Conservation (phyloP, 2,888 invertebrate species). For the Drosophila imparisetae region DNA sequence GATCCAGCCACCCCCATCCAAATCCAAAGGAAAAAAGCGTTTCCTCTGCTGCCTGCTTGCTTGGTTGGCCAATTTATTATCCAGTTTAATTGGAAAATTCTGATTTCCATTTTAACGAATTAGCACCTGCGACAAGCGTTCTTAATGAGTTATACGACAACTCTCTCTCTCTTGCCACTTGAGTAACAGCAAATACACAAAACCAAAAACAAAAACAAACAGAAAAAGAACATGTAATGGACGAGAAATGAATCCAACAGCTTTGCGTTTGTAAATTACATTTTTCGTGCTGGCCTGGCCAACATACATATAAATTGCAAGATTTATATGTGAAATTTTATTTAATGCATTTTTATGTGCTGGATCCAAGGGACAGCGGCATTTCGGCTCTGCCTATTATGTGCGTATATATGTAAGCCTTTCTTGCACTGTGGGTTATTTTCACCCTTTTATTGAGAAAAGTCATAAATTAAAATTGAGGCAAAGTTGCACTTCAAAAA, state of each 20-base stretch:
- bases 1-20: slow-evolving; percentile 29
- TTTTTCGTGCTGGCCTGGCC: slow-evolving; percentile 62
- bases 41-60: slow-evolving; percentile 26
- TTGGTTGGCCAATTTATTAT: slow-evolving; percentile 76
- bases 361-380: slow-evolving; percentile 45
- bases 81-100: slow-evolving; percentile 81
- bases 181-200: slow-evolving; percentile 41
- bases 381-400: slow-evolving; percentile 28
- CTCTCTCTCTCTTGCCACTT: slow-evolving; percentile 51
- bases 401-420: background rate
- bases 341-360: slow-evolving; percentile 78
- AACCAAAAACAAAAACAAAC: background rate
- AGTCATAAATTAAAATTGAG: background rate
- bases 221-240: background rate
- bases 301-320: slow-evolving; percentile 77
- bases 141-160: slow-evolving; percentile 75
- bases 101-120: slow-evolving; percentile 80
- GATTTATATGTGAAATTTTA: slow-evolving; percentile 81
- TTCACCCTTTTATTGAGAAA: background rate
- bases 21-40: slow-evolving; percentile 14
- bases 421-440: slow-evolving; percentile 6
- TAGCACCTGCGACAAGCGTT: slow-evolving; percentile 79
- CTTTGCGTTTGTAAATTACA: slow-evolving; percentile 75
- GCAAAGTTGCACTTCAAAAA: background rate
- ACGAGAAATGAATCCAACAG: slow-evolving; percentile 51